Evolutionary conservation across 1,140 invertebrate species (phyloP).

Genomic region (Pararge aegeria): DNA sequence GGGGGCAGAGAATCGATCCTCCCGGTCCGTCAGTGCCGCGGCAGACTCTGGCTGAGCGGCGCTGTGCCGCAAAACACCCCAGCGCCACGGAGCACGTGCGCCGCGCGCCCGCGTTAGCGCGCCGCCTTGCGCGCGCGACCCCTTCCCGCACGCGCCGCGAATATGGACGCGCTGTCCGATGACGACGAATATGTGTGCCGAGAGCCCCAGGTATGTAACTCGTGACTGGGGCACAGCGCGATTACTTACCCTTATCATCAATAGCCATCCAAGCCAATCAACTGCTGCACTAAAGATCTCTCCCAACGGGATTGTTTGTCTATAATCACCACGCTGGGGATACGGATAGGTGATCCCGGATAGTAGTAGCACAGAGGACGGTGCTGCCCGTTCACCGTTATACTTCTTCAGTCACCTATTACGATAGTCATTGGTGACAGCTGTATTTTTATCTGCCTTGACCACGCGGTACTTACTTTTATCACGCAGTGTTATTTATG

Average conservation of each 20-base stretch:
- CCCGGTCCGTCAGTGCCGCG: conserved; percentile 64
- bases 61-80: conserved; percentile 53
- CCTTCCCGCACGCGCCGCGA: conserved; percentile 42
- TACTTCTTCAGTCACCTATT: too few relatives aligned
- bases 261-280: too few relatives aligned
- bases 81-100: conserved; percentile 65
- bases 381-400: too few relatives aligned
- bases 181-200: conserved; percentile 70
- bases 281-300: too few relatives aligned
- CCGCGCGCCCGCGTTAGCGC: conserved; percentile 59
- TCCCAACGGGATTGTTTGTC: too few relatives aligned
- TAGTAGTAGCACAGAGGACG: too few relatives aligned
- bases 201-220: conserved; percentile 57
- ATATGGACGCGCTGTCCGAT: conserved; percentile 74
- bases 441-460: too few relatives aligned
- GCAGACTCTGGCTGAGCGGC: conserved; percentile 65
- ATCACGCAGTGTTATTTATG: background rate
- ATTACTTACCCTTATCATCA: background rate
- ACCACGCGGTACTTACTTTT: background rate
- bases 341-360: too few relatives aligned
- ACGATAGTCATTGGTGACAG: too few relatives aligned
- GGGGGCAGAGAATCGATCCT: conserved; percentile 54
- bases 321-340: too few relatives aligned
- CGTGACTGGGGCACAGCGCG: conserved; percentile 18
- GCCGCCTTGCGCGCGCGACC: conserved; percentile 55